These are phyloP conservation scores for Brachypalpus laphriformis DNA, from an alignment of 2,888 invertebrate genomes.

Conservation along the genomic window DNA sequence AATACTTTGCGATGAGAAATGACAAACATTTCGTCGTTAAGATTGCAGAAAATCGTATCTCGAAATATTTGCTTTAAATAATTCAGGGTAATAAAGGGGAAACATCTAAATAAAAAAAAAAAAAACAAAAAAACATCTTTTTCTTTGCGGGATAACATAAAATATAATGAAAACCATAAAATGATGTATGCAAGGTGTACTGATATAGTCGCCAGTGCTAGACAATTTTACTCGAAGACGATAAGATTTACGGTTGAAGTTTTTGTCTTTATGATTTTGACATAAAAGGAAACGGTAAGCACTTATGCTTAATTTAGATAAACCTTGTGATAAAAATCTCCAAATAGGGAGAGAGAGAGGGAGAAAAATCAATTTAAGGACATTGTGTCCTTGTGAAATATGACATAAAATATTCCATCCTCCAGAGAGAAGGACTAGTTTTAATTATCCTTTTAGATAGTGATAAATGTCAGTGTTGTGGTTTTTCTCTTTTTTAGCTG, in stretches of 20 bases:
- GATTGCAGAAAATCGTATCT: constrained; percentile 82
- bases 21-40: constrained; percentile 80
- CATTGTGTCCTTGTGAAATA: constrained; percentile 21
- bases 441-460: constrained; percentile 3
- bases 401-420: constrained; percentile 14
- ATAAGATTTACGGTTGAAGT: constrained; percentile 29
- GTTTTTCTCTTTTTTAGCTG: neutral
- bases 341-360: neutral
- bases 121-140: neutral
- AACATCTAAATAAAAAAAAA: constrained; percentile 20
- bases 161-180: constrained; percentile 39
- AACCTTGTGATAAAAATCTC: neutral
- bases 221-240: constrained; percentile 27
- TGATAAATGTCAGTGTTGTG: neutral
- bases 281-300: constrained; percentile 11
- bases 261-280: constrained; percentile 34
- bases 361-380: constrained; percentile 13
- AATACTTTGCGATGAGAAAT: constrained; percentile 79
- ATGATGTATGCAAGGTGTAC: constrained; percentile 36
- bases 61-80: constrained; percentile 76
- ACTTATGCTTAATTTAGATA: constrained; percentile 5
- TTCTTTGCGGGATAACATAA: constrained; percentile 11
- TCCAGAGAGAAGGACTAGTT: neutral
- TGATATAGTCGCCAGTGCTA: constrained; percentile 1
- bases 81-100: constrained; percentile 49